Evolutionary conservation across 2,888 invertebrate genomes (phyloP), one percentile per base, ranked within the genome.

Genomic region (Bhutanitis thaidina): DNA sequence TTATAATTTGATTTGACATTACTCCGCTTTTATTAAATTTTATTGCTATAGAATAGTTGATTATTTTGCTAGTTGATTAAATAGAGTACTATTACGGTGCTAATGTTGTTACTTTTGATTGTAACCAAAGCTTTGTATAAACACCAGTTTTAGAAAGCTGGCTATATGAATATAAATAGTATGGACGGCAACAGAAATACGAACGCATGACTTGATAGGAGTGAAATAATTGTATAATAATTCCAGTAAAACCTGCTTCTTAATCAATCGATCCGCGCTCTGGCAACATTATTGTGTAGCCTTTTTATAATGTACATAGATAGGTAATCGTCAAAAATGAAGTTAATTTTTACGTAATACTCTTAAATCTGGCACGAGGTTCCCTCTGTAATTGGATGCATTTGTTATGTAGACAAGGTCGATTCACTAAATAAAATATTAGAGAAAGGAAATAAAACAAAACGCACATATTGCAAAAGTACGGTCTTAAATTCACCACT

Each of bases 311-410:
- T 46, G 43, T 47, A 52, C 41, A 32, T 46, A 52, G 52, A 47
- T 52, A 46, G 63, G 64, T 61, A 59, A 39, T 50, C 43, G 53
- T 48, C 49, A 53, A 59, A 67, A 68, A 71, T 67, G 68, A 72
- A 67, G 68, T 65, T 59, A 56, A 65, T 63, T 61, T 78, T 83
- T 81, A 80, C 81, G 83, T 80, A 82, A 82, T 71, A 55, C 54
- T 61, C 62, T 68, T 69, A 72, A 69, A 77, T 67, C 67, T 76
- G 61, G 82, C 74, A 73, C 80, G 80, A 80, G 84, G 80, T 74
- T 78, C 67, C 65, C 53, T 71, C 69, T 69, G 70, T 74, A 79
- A 77, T 74, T 71, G 69, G 60, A 65, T 68, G 58, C 60, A 65
- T 71, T 74, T 76, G 75, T 75, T 74, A 66, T 69, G 55, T 63